Percentiles rank a stretch among this genome's conserved stretches.
phyloP scores from a whole-genome alignment of 2,888 invertebrate species.

The Pseudococcus jackbeardsleyi region DNA sequence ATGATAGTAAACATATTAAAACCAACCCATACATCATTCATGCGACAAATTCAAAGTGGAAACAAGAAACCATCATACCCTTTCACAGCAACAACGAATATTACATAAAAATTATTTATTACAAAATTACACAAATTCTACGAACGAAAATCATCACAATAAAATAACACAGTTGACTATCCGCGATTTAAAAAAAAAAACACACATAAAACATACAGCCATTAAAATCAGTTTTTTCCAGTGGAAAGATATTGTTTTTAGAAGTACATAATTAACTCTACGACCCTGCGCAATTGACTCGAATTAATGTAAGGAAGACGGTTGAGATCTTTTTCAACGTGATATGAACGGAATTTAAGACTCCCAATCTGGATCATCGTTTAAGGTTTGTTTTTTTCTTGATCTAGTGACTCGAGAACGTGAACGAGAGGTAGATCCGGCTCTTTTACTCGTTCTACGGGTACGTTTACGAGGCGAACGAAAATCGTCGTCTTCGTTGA shows the following conservation, averaged over 20 bases:
- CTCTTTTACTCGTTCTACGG: conserved; percentile 47
- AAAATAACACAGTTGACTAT: conserved; percentile 42
- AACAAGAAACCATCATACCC: not conserved
- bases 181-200: conserved; percentile 16
- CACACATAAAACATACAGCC: conserved; percentile 26
- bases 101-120: conserved; percentile 34
- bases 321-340: not conserved
- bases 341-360: not conserved
- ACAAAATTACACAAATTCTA: conserved; percentile 23
- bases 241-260: not conserved
- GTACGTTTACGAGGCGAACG: conserved; percentile 32
- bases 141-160: conserved; percentile 51
- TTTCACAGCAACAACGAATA: not conserved
- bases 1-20: not conserved
- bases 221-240: not conserved
- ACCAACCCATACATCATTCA: not conserved
- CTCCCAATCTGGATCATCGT: conserved; percentile 17
- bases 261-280: not conserved
- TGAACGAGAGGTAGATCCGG: conserved; percentile 24
- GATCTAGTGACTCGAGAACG: conserved; percentile 52
- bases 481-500: conserved; percentile 56
- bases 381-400: not conserved
- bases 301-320: not conserved
- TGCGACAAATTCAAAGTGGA: not conserved
- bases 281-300: not conserved